These are phyloP conservation scores for Electrophaes corylata DNA, from an alignment of 2,888 invertebrate species.

Conservation along the genomic window DNA sequence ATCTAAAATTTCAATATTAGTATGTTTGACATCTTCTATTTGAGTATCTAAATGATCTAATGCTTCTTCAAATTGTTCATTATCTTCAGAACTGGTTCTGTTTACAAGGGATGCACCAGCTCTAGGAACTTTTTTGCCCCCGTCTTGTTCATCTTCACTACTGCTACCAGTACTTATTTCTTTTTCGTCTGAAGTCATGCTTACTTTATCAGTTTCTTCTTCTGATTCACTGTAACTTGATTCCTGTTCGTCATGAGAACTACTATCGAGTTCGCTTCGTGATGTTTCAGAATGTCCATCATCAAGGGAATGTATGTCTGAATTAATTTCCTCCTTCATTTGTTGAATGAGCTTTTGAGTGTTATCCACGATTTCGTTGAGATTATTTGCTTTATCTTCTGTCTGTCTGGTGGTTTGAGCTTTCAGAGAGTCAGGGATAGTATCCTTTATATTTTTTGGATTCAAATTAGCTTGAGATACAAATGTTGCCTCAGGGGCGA, in stretches of 20 bases:
- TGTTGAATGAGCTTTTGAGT: conserved; percentile 86
- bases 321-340: conserved; percentile 87
- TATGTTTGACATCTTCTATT: conserved; percentile 66
- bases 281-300: conserved; percentile 66
- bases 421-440: neutral
- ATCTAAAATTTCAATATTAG: conserved; percentile 74
- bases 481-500: neutral
- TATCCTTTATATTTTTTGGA: neutral
- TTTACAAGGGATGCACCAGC: conserved; percentile 38
- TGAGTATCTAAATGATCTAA: conserved; percentile 74
- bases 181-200: conserved; percentile 68
- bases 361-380: conserved; percentile 83
- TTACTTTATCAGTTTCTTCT: conserved; percentile 63
- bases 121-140: conserved; percentile 36
- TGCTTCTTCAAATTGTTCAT: conserved; percentile 79
- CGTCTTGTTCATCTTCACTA: conserved; percentile 47
- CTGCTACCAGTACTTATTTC: conserved; percentile 50
- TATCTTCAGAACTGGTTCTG: conserved; percentile 76
- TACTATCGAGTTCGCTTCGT: conserved; percentile 73
- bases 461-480: conserved; percentile 1
- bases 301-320: conserved; percentile 82
- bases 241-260: conserved; percentile 71
- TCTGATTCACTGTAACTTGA: conserved; percentile 76
- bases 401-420: conserved; percentile 12
- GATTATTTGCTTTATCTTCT: conserved; percentile 66